phyloP scores from a whole-genome alignment of 2,888 invertebrate genomes.

The Microchrysa polita region DNA sequence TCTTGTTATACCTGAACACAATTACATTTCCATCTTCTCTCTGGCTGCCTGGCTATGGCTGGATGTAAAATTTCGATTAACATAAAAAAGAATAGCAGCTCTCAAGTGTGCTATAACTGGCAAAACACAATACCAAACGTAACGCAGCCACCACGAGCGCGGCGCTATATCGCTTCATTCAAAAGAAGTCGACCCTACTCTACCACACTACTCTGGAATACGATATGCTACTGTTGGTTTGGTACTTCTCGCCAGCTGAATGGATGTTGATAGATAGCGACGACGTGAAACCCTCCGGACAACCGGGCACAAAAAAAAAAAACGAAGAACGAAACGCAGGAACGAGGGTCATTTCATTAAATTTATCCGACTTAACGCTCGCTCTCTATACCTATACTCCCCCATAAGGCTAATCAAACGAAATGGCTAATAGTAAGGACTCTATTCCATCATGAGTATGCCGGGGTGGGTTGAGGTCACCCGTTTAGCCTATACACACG shows the following conservation, averaged over 20 bases:
- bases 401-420: constrained; percentile 45
- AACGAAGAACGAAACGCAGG: constrained; percentile 2
- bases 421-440: constrained; percentile 43
- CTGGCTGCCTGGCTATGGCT: too few relatives aligned
- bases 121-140: constrained; percentile 37
- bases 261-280: too few relatives aligned
- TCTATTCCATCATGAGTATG: background rate
- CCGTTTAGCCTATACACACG: background rate
- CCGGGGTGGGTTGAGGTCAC: background rate
- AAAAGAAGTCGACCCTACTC: background rate
- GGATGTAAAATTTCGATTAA: constrained; percentile 44
- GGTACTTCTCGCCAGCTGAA: too few relatives aligned
- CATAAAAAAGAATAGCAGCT: constrained; percentile 43
- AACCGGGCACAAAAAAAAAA: background rate
- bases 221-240: too few relatives aligned
- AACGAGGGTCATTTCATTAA: constrained; percentile 43
- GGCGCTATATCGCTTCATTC: constrained; percentile 41
- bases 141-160: constrained; percentile 1
- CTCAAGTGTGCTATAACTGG: constrained; percentile 43
- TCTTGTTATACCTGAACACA: constrained; percentile 43
- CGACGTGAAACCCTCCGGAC: background rate
- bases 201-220: too few relatives aligned
- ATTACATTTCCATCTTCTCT: constrained; percentile 44
- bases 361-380: constrained; percentile 34
- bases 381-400: too few relatives aligned